Base-by-base conservation (phyloP, 1,140 invertebrate genomes). In the Dysdera silvatica region DNA sequence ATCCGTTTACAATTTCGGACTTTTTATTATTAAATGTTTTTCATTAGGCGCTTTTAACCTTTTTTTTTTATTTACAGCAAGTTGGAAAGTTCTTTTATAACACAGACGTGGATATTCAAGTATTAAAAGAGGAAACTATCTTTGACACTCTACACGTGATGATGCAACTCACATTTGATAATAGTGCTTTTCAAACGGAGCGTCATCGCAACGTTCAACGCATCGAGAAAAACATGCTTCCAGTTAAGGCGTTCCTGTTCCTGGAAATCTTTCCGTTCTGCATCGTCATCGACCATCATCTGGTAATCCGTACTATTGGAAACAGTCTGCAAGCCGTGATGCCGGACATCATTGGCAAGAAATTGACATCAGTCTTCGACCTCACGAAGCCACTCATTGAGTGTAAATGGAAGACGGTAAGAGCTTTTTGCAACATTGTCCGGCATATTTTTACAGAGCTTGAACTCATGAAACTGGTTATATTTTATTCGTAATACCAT, bases 231-330 rank as follows among this genome's bases (percentile, higher is more conserved):
- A 77, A 76, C 5, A 66, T 71, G 35, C 74, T 80, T n/a, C 58
- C 59, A n/a, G 72, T 67, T n/a, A 49, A 60, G 23, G 55, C 64
- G 2, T 74, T 77, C 18, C 68, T 95, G 2, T 81, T 98, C 10
- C 95, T 98, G 70, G 93, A 98, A 74, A 91, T 98, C 71, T 98
- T 98, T 77, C 95, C 95, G 4, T 98, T 98, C 79, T 94, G 92
- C 77, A 88, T 98, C 69, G 89, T 95, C 23, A 97, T 98, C 77
- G 88, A 90, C 85, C 90, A 87, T 2, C 86, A 93, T 70, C 89
- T 98, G 89, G 78, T 88, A 3, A 88, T 98, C 10, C 81, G 84
- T 52, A 89, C 87, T 68, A 89, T 93, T 59, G 94, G 94, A 12
- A 89, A 91, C 75, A 93, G 91, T 0, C 74, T 97, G 16, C 85